phyloP scores from a whole-genome alignment of 2,113 vertebrate genomes.

The Ailurus styani region DNA sequence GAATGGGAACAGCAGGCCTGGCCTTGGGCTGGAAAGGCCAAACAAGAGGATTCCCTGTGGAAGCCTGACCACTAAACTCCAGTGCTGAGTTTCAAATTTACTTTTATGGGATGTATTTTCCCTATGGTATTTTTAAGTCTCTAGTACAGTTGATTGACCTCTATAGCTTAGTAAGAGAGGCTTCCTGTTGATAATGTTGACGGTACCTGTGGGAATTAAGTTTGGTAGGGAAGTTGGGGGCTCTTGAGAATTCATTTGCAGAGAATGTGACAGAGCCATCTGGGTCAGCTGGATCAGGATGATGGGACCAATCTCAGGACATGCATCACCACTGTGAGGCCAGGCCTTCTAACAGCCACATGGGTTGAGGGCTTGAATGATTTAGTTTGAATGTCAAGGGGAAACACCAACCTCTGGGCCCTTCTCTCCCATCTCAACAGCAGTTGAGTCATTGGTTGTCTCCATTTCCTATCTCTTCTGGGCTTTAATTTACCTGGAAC shows the following conservation, averaged over 20 bases:
- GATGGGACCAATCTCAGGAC: background rate
- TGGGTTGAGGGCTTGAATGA: background rate
- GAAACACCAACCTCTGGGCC: background rate
- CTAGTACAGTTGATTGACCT: background rate
- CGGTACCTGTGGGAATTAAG: background rate
- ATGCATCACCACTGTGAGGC: too few species aligned
- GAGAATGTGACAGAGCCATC: background rate
- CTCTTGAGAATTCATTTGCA: too few species aligned
- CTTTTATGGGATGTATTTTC: background rate
- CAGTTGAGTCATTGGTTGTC: background rate
- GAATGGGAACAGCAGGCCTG: background rate
- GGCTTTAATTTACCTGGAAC: background rate
- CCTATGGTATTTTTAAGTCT: background rate
- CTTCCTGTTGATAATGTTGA: background rate
- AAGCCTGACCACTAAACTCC: background rate
- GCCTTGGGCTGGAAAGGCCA: accelerated
- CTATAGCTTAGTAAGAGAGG: background rate
- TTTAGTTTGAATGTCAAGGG: background rate
- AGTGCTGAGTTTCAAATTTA: background rate
- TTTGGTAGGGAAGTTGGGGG: background rate
- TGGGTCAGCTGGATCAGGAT: background rate
- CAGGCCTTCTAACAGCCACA: background rate
- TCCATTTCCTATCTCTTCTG: background rate
- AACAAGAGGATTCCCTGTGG: background rate
- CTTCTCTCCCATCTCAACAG: background rate